These are phyloP conservation scores for Deroplatys truncata DNA, from an alignment of 2,888 invertebrate species.

Conservation along the genomic window DNA sequence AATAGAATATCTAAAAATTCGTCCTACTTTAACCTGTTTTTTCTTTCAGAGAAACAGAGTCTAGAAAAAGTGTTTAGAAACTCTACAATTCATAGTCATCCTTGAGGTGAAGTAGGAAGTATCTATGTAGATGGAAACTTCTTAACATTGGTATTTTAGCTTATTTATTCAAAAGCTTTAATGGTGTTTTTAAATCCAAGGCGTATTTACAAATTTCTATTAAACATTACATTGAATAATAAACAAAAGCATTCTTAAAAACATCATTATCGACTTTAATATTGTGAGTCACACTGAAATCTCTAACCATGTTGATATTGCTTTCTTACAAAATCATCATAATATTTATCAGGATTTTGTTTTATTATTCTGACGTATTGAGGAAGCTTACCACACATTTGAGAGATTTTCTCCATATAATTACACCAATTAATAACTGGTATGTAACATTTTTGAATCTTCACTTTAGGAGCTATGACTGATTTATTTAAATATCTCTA, in stretches of 20 bases:
- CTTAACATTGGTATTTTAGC: neutral
- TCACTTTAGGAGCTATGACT: neutral
- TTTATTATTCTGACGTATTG: neutral
- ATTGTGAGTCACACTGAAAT: neutral
- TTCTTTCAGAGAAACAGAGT: no score
- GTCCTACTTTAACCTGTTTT: no score
- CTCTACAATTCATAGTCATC: no score
- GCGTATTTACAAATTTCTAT: no score
- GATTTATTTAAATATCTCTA: neutral
- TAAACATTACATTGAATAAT: neutral
- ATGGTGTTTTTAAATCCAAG: no score
- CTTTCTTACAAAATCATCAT: neutral
- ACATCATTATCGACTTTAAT: neutral
- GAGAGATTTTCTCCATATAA: neutral
- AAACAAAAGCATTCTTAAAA: neutral
- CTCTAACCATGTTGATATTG: neutral
- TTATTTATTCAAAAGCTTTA: neutral
- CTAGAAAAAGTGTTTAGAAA: no score
- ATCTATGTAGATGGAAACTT: neutral
- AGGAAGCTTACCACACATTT: neutral
- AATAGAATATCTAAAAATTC: no score
- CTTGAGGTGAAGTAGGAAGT: no score
- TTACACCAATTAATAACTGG: neutral
- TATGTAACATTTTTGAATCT: neutral
- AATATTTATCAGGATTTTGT: neutral